A percentile compares a stretch with the other conserved stretches of the same genome.
These are phyloP conservation scores for Zosterops hypoxanthus DNA, from an alignment of 2,113 vertebrate species.

Conservation along the genomic window DNA sequence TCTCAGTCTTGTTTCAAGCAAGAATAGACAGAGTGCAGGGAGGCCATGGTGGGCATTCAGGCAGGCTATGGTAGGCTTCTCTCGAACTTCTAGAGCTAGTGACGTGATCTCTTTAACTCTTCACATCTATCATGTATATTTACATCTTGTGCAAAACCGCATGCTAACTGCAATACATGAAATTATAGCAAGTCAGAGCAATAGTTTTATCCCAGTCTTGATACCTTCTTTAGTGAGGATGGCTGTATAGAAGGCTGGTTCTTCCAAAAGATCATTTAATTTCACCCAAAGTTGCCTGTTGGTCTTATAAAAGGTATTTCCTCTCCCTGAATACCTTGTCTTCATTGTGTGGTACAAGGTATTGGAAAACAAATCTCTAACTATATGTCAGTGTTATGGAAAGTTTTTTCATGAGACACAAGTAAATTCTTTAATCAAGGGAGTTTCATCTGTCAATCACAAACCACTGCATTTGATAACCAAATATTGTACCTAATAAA, in stretches of 20 bases:
- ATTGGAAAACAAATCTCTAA: not conserved
- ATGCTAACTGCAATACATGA: not conserved
- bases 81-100: not conserved
- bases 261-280: not conserved
- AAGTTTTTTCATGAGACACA: not conserved
- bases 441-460: not conserved
- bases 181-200: not conserved
- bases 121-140: not conserved
- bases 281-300: not conserved
- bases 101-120: not conserved
- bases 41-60: not conserved
- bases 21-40: not conserved
- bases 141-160: not conserved
- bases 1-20: not conserved
- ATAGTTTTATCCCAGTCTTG: not conserved
- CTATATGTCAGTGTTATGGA: not conserved
- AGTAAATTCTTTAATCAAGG: not conserved
- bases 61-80: not conserved
- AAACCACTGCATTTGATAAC: not conserved
- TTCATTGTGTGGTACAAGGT: not conserved
- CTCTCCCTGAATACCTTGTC: not conserved
- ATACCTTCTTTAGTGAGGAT: not conserved
- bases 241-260: not conserved
- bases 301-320: not conserved
- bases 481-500: not conserved